Base-by-base conservation (phyloP, 2,797 vertebrate genomes). In the Protonibea diacanthus region DNA sequence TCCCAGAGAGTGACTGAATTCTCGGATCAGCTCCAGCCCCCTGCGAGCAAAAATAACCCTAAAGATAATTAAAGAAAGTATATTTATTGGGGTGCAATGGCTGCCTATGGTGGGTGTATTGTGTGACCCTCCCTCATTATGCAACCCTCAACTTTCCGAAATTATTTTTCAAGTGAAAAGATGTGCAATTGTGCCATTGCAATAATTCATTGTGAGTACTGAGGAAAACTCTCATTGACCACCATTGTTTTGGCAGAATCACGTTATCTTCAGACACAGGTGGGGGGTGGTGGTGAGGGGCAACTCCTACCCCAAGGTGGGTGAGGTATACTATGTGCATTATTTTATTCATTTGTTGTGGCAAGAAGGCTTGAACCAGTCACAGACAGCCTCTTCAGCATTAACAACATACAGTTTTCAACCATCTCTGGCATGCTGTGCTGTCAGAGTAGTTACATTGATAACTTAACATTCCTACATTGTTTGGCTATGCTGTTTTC, bases 51-150 rank as follows among this genome's bases (percentile, higher is more conserved):
- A 20, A 78, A 55, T 49, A 47, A 56, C 6, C 21, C 3, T 20
- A 55, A 61, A 3, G 44, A 58, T 56, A 52, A 71, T 71, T 75
- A 27, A 62, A 80, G 10, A 75, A 76, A 38, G n/a, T 44, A 20
- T 25, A 51, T 53, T 65, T n/a, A 20, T 27, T 8, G 17, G 23
- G 60, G 7, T 25, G 5, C 17, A 13, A 9, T 63, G 23, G 14
- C 17, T 12, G 17, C 17, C 53, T 12, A 42, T 27, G 27, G 20
- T 9, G 5, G 33, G 33, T 38, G 33, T 38, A 60, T 60, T 6
- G 14, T 44, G 40, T 21, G 33, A 29, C 6, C 12, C 58, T 20
- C 40, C 4, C 15, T 1, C 17, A 25, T 25, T 45, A 29, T 3
- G 17, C 29, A 12, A 11, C 20, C 57, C 18, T 14, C 18, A 64